Base-by-base conservation (phyloP, 1,140 invertebrate genomes). In the Drosophila bocki region DNA sequence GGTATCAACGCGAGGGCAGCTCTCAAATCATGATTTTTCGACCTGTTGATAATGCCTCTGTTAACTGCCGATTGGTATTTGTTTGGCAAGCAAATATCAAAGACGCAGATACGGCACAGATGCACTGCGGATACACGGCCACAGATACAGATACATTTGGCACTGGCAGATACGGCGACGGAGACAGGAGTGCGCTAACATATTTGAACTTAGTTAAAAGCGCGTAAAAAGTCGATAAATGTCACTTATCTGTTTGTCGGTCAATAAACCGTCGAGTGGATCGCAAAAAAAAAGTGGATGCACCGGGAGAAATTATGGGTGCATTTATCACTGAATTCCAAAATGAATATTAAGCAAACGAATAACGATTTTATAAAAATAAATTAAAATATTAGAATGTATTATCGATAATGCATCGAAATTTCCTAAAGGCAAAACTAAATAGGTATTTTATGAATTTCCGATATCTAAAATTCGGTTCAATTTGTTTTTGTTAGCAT, bases 211-310 rank as follows among this genome's bases (percentile, higher is more conserved):
- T 81, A 78, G 80, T 88, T 90, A 85, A 90, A 90, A 88, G 77
- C 72, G 84, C 83, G 84, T 87, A 87, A 87, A 88, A 87, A 87
- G 85, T 88, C 84, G 84, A 85, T 88, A 88, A 90, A 85, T 90
- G 84, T 90, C 81, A 90, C 63, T 90, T 87, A 90, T 88, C 85
- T 90, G 84, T 88, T 88, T 88, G 82, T 67, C 53, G 54, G 47
- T 78, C 82, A 85, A 85, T 64, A 39, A 56, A 56, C 53, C 22
- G 37, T 26, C 53, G 53, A 39, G 13, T 26, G 53, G 53, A 6
- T 39, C 4, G 53, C 53, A 22, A 29, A 22, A 54, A 15, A 54
- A 54, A 39, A 11, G 13, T 12, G 19, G 2, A 3, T 56, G 39
- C 53, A 56, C 53, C 35, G 35, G 1, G 11, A 56, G 35, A 56